A percentile compares a stretch with the other conserved stretches of the same genome.
phyloP scores from a whole-genome alignment of 1,140 invertebrate species.

The Drosophila bocki region DNA sequence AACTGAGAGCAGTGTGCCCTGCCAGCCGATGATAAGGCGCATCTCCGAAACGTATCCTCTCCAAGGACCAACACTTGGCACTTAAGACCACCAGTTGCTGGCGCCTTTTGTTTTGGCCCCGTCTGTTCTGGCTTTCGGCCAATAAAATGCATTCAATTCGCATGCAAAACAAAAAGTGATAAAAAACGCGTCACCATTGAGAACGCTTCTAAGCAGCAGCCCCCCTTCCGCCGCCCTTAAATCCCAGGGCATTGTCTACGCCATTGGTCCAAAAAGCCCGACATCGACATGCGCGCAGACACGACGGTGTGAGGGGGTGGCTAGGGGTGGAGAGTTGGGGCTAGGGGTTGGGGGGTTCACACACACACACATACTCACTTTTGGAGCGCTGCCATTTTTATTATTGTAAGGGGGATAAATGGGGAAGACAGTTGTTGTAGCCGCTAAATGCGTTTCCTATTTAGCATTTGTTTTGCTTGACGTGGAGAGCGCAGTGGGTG shows the following conservation, averaged over 20 bases:
- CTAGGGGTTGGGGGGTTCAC: not conserved
- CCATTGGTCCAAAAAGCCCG: slow-evolving; percentile 71
- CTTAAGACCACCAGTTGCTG: slow-evolving; percentile 43
- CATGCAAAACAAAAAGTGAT: slow-evolving; percentile 81
- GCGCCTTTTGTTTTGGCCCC: slow-evolving; percentile 59
- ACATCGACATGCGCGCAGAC: slow-evolving; percentile 75
- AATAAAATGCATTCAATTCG: slow-evolving; percentile 77
- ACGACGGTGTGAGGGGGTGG: slow-evolving; percentile 2
- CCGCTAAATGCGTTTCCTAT: slow-evolving; percentile 43
- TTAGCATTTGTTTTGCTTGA: slow-evolving; percentile 46
- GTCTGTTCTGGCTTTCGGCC: slow-evolving; percentile 64
- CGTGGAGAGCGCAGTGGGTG: not conserved
- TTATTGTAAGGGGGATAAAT: slow-evolving; percentile 26
- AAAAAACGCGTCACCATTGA: slow-evolving; percentile 78
- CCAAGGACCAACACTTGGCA: slow-evolving; percentile 4
- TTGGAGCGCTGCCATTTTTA: slow-evolving; percentile 75
- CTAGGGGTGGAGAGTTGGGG: slow-evolving; percentile 8
- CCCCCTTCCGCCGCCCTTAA: slow-evolving; percentile 38
- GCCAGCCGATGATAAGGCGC: slow-evolving; percentile 64
- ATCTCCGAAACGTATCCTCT: slow-evolving; percentile 3
- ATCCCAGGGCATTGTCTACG: slow-evolving; percentile 70
- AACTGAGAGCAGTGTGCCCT: slow-evolving; percentile 46
- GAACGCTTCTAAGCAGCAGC: slow-evolving; percentile 77
- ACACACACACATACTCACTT: slow-evolving; percentile 14
- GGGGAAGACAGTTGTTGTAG: slow-evolving; percentile 6